Conservation (phyloP, 2,888 invertebrate genomes). For the Eupithecia tripunctaria region DNA sequence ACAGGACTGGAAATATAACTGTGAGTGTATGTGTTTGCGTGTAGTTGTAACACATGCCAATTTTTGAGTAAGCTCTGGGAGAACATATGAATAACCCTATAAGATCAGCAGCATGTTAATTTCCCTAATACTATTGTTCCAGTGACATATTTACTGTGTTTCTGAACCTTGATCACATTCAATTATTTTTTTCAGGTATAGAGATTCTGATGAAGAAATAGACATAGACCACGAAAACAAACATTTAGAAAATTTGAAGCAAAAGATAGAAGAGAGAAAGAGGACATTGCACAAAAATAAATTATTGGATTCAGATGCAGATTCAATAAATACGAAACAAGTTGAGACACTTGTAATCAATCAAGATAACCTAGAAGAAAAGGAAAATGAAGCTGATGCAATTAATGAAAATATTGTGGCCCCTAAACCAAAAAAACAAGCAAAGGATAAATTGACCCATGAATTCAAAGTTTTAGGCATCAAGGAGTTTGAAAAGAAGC, state of each 20-base stretch:
- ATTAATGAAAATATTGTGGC: conserved; percentile 31
- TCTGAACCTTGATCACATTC: not conserved
- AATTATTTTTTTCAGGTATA: conserved; percentile 69
- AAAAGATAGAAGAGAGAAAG: conserved; percentile 85
- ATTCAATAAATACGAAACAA: conserved; percentile 49
- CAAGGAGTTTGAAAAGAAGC: conserved; percentile 84
- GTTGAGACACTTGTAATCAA: conserved; percentile 30
- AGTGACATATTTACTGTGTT: not conserved
- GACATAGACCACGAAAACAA: conserved; percentile 79
- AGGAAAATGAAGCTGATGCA: conserved; percentile 46
- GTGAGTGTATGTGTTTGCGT: no score
- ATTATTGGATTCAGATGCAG: conserved; percentile 48
- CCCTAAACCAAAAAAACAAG: conserved; percentile 36
- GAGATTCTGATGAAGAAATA: conserved; percentile 68
- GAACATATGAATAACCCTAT: no score
- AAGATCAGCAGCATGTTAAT: not conserved
- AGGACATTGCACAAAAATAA: conserved; percentile 62
- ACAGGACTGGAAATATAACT: no score
- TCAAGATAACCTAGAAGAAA: conserved; percentile 50
- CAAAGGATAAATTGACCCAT: conserved; percentile 44
- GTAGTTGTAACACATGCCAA: no score
- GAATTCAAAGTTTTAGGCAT: conserved; percentile 89
- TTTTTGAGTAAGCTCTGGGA: no score
- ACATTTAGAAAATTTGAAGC: conserved; percentile 84
- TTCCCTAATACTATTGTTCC: not conserved